Conservation (phyloP, 1,140 invertebrate species). For the Magallana gigas region DNA sequence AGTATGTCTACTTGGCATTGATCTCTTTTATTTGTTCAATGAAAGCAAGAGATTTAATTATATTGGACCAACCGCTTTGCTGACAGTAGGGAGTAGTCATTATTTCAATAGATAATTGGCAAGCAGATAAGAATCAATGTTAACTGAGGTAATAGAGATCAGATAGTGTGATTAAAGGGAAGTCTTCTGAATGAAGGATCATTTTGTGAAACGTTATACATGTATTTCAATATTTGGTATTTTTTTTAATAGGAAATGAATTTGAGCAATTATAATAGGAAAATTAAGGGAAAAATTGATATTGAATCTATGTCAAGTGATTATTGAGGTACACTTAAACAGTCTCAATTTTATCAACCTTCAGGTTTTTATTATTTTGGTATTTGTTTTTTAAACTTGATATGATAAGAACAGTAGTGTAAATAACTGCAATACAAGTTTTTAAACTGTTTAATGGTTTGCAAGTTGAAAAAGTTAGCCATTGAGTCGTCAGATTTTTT, state of each 20-base stretch:
- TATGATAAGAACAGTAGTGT: background rate
- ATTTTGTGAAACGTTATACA: background rate
- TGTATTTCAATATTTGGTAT: background rate
- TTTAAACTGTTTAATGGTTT: background rate
- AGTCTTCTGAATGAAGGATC: background rate
- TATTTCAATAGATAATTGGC: slow-evolving; percentile 22
- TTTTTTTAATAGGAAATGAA: background rate
- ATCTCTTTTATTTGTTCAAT: slow-evolving; percentile 20
- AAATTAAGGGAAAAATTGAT: background rate
- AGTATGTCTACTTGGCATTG: slow-evolving; percentile 23
- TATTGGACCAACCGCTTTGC: background rate
- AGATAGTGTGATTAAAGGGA: background rate
- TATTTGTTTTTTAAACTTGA: background rate
- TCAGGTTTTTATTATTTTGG: background rate
- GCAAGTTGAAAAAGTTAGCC: background rate
- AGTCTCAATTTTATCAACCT: background rate
- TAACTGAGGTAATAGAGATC: slow-evolving; percentile 3
- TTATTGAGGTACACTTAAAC: background rate
- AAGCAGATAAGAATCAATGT: slow-evolving; percentile 6
- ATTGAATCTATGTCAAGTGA: background rate
- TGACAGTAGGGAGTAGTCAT: slow-evolving; percentile 26
- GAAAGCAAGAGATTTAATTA: slow-evolving; percentile 19
- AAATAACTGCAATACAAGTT: background rate
- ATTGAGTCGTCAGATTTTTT: no score
- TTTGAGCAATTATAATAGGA: background rate